Evolutionary conservation across 2,113 vertebrate genomes (phyloP).

Genomic region (Rhipidura dahli): DNA sequence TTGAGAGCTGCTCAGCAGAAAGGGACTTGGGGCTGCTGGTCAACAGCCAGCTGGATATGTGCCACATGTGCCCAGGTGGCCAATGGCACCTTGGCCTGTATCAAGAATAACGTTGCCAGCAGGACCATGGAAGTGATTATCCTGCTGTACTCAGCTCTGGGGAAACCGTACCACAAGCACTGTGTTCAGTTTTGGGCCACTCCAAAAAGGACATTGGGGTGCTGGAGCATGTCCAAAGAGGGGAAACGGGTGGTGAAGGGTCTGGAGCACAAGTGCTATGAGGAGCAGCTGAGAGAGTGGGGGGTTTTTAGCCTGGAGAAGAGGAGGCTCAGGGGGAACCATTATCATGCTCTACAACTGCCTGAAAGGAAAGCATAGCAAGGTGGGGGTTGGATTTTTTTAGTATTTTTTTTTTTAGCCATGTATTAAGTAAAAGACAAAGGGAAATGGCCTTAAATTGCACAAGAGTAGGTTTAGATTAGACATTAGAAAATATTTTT

Average conservation of each 20-base stretch:
- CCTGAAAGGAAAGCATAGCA: not conserved
- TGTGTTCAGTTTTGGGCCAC: not conserved
- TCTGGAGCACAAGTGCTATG: not conserved
- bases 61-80: not conserved
- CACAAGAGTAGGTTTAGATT: not conserved
- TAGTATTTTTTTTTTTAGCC: no score
- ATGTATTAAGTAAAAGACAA: not conserved
- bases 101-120: not conserved
- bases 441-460: not conserved
- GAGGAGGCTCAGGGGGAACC: not conserved
- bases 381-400: not conserved
- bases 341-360: no score
- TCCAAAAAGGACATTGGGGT: not conserved
- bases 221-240: not conserved
- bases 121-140: not conserved
- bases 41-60: accelerated
- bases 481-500: not conserved
- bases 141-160: not conserved
- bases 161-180: not conserved
- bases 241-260: not conserved
- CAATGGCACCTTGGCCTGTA: not conserved
- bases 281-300: not conserved
- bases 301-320: not conserved
- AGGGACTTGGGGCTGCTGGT: not conserved
- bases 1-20: not conserved